Evolutionary conservation across 1,140 invertebrate genomes (phyloP), one percentile per base, ranked within the genome.

Genomic region (Drosophila arizonae): DNA sequence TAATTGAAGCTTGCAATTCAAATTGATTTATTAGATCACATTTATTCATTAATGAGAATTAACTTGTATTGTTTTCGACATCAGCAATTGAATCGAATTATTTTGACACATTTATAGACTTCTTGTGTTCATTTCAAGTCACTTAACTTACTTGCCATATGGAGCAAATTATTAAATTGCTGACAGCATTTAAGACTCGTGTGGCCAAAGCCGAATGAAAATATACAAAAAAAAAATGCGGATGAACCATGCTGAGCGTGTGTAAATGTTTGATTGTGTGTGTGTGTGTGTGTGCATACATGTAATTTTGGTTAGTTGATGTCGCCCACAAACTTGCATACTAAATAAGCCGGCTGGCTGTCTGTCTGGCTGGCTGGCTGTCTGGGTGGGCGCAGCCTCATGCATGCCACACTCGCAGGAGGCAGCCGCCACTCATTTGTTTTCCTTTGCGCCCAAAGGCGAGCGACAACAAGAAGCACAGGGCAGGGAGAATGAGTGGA

Each of bases 361-460:
- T 10, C n/a, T 11, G 43, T 4, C 28, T 56, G 48, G 36, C 21
- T 51, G 8, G 8, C n/a, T 28, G 45, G 28, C 61, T 11, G 43
- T 4, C 2, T 45, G 43, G 1, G 41, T 11, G 39, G 56, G 9
- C 24, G 15, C 15, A 67, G n/a, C 48, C 57, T 17, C 65, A 77
- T 87, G 76, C 84, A 87, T 82, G 72, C 21, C 21, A 24, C 21
- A 24, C 2, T 24, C 21, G 3, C 21, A 79, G 72, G 77, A 76
- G 77, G 70, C 82, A 88, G 76, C 68, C 70, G 84, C 80, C 78
- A 88, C 84, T 89, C 84, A 88, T 88, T 88, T 88, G 84, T 88
- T 79, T 87, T 84, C 70, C 68, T 81, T 84, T 61, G 77, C 67
- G 76, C 76, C 84, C 84, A 79, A 64, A 87, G 81, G 77, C 81